Evolutionary conservation across 2,113 vertebrate species (phyloP), one percentile per base, ranked within the genome.

Genomic region (Apaloderma vittatum): DNA sequence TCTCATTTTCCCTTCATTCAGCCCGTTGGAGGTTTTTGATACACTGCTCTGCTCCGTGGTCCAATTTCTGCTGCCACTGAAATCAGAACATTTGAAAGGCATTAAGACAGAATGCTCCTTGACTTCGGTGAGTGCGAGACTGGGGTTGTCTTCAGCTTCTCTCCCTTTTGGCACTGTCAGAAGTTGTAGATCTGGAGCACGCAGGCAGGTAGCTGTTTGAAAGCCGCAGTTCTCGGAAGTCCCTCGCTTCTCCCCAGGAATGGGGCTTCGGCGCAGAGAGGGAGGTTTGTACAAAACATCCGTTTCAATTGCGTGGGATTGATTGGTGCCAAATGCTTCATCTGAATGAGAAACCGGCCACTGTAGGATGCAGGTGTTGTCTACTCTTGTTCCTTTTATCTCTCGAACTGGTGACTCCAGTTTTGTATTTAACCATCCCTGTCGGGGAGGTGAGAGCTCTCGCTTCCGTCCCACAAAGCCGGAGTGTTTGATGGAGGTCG

Each of bases 311-410:
- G 2, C 15, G 15, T 0, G 0, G 81, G 26, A 76, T 40, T 34
- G 62, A 29, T 5, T 6, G 48, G 11, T 20, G 30, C 82, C 3
- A 0, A 81, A 5, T 12, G 29, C 79, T 77, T 74, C 48, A 27
- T 40, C 27, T 74, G 63, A 72, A 11, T 5, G 45, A 94, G 71
- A 86, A 71, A 27, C 7, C 20, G 55, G 16, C 51, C 2, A 4
- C 13, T 37, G 51, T 61, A 73, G 52, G 51, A 13, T 36, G 92
- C 97, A 97, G 96, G 88, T 97, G 97, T 5, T 92, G 85, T 92
- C 93, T 92, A 75, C 75, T 94, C 82, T 75, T 71, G 61, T 88
- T 97, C 79, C 92, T 94, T 86, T 94, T 84, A 68, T 75, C 86
- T 97, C 65, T 71, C 16, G 5, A 54, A 43, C 79, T 90, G 76